Conservation (phyloP, 2,888 invertebrate genomes). For the Macrophya alboannulata region DNA sequence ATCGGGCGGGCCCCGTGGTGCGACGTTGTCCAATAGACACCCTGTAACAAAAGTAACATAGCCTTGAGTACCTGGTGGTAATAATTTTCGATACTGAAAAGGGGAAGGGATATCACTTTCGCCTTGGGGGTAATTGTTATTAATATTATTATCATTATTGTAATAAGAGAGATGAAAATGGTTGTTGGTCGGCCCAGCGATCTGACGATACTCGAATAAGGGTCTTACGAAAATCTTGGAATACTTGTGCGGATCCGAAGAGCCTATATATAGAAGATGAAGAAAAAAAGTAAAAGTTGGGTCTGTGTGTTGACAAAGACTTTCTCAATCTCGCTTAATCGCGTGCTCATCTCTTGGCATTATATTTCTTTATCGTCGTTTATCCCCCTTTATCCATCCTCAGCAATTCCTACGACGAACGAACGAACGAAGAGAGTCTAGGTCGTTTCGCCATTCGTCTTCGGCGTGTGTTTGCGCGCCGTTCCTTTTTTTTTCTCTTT, state of each 20-base stretch:
- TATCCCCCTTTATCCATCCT: slow-evolving; percentile 45
- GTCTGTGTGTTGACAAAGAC: slow-evolving; percentile 65
- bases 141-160: background rate
- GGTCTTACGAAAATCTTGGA: slow-evolving; percentile 22
- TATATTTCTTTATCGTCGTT: slow-evolving; percentile 60
- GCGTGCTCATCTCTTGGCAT: slow-evolving; percentile 59
- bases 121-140: background rate
- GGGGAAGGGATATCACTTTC: background rate
- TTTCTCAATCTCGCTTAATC: slow-evolving; percentile 70
- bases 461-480: slow-evolving; percentile 33
- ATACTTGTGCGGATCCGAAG: slow-evolving; percentile 2
- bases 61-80: background rate
- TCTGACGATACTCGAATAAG: slow-evolving; percentile 25
- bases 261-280: slow-evolving; percentile 4
- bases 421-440: slow-evolving; percentile 24
- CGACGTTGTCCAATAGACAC: slow-evolving; percentile 92
- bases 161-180: background rate
- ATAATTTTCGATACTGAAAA: background rate
- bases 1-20: slow-evolving; percentile 89
- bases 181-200: background rate
- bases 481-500: slow-evolving; percentile 43
- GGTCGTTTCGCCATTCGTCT: slow-evolving; percentile 39
- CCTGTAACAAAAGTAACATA: slow-evolving; percentile 83
- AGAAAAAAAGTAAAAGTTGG: slow-evolving; percentile 59
- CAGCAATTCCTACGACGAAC: background rate